Percentiles rank a stretch among this genome's conserved stretches.
Evolutionary conservation across 2,797 vertebrate genomes (phyloP).

Genomic region (Mus minutoides): DNA sequence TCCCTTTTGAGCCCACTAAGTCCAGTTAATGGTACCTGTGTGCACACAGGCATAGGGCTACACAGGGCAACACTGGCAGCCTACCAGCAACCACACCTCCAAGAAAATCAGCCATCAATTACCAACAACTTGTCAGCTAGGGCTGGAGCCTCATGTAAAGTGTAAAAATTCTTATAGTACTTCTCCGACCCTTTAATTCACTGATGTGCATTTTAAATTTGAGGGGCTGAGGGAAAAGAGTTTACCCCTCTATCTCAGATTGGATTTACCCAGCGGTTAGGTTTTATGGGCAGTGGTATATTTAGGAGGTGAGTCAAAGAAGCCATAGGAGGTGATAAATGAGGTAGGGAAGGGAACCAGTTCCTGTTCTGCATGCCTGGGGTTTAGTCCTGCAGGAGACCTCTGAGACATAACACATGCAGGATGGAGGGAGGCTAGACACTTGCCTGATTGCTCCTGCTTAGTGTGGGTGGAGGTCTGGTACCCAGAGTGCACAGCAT

Average conservation of each 20-base stretch:
- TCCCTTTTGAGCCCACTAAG: not conserved
- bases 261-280: not conserved
- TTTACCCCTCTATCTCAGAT: not conserved
- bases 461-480: too few relatives aligned
- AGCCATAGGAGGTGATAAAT: not conserved
- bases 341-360: not conserved
- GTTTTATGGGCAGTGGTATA: not conserved
- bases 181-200: slow-evolving; percentile 7
- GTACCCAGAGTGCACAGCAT: not conserved
- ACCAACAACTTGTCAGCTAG: not conserved
- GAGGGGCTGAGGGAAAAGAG: not conserved
- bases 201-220: not conserved
- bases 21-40: not conserved
- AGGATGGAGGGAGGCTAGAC: not conserved
- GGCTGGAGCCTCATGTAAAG: not conserved
- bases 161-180: not conserved
- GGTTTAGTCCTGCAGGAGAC: too few relatives aligned
- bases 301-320: not conserved
- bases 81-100: not conserved
- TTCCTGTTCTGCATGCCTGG: not conserved
- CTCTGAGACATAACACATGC: not conserved
- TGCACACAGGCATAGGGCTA: too few relatives aligned
- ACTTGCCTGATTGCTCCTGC: not conserved
- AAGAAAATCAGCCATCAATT: not conserved
- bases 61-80: not conserved